Conservation (phyloP, 2,113 vertebrate genomes). For the Oreochromis niloticus region DNA sequence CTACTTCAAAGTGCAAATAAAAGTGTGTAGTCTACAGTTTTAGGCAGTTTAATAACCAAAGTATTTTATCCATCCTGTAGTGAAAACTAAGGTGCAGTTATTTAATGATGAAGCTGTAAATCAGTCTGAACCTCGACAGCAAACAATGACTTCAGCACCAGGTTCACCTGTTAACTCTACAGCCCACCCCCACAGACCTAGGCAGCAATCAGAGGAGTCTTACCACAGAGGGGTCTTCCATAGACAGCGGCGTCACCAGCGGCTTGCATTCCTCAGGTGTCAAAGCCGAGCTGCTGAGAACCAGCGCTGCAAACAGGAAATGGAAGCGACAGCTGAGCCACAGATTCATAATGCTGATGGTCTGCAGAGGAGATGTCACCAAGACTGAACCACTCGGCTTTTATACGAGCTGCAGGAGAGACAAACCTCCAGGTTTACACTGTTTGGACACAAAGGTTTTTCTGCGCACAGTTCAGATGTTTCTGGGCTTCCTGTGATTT, state of each 20-base stretch:
- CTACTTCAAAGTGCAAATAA: neutral
- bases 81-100: neutral
- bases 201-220: neutral
- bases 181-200: neutral
- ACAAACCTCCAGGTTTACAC: neutral
- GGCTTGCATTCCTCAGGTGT: conserved; percentile 13
- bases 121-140: neutral
- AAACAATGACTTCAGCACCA: neutral
- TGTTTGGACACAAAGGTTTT: neutral
- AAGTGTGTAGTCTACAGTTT: neutral
- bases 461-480: neutral
- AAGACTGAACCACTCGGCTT: neutral
- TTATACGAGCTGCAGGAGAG: neutral
- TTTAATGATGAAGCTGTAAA: neutral
- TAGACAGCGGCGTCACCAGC: neutral
- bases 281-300: neutral
- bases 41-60: neutral
- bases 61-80: neutral
- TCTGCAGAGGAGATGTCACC: neutral
- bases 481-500: neutral
- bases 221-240: neutral
- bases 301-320: neutral
- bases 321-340: neutral
- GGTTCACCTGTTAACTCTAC: neutral
- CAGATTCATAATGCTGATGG: neutral